phyloP scores from a whole-genome alignment of 2,888 invertebrate species.

The Gasteruption jaculator region DNA sequence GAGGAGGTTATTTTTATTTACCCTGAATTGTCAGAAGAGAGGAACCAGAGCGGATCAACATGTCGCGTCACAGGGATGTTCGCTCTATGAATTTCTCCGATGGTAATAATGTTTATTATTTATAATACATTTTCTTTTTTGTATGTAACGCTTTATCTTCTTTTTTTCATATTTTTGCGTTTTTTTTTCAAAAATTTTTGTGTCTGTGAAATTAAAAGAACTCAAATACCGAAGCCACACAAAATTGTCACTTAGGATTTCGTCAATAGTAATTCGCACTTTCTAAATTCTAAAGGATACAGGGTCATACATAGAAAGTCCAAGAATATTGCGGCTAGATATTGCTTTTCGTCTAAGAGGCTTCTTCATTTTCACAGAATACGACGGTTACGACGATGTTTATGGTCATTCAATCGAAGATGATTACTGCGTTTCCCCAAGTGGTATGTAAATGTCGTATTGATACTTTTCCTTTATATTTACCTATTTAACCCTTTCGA shows the following conservation, averaged over 20 bases:
- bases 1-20: too few species aligned
- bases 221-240: not conserved
- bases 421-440: slow-evolving; percentile 85
- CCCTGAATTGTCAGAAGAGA: too few species aligned
- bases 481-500: not conserved
- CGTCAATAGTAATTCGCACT: not conserved
- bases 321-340: slow-evolving; percentile 5
- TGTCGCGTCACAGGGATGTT: slow-evolving; percentile 86
- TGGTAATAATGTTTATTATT: slow-evolving; percentile 49
- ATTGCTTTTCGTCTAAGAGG: slow-evolving; percentile 11
- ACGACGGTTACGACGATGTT: slow-evolving; percentile 84
- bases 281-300: not conserved
- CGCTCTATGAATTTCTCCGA: slow-evolving; percentile 81
- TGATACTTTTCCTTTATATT: not conserved
- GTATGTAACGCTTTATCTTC: slow-evolving; percentile 10
- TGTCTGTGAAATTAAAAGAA: not conserved
- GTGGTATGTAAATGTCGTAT: slow-evolving; percentile 54
- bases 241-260: too few species aligned
- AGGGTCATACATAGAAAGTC: slow-evolving; percentile 1
- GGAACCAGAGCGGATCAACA: too few species aligned
- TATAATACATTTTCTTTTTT: not conserved
- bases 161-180: slow-evolving; percentile 6
- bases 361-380: slow-evolving; percentile 69
- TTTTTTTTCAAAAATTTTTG: slow-evolving; percentile 8
- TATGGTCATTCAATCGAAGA: slow-evolving; percentile 95